Percentiles rank a stretch among this genome's conserved stretches.
phyloP scores from a whole-genome alignment of 1,140 invertebrate genomes.

The Bombus waltoni region DNA sequence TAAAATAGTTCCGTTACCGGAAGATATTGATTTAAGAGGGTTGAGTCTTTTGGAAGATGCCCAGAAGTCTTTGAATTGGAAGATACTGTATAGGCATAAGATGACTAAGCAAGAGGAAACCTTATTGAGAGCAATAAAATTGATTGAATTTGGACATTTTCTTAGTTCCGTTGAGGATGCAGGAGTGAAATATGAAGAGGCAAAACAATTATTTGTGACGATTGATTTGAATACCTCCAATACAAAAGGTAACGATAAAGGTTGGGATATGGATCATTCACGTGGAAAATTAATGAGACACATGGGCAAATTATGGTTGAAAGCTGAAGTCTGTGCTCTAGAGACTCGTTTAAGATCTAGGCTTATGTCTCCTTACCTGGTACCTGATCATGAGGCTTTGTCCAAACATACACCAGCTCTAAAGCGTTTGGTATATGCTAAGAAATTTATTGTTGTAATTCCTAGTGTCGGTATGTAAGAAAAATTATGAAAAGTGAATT shows the following conservation, averaged over 20 bases:
- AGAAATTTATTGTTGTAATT: slow-evolving; percentile 91
- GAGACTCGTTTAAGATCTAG: slow-evolving; percentile 83
- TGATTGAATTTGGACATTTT: slow-evolving; percentile 89
- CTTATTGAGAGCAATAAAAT: slow-evolving; percentile 86
- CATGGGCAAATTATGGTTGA: slow-evolving; percentile 90
- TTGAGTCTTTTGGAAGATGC: slow-evolving; percentile 86
- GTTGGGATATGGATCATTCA: slow-evolving; percentile 68
- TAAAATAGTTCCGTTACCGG: slow-evolving; percentile 86
- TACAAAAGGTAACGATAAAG: slow-evolving; percentile 45
- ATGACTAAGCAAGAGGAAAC: slow-evolving; percentile 86
- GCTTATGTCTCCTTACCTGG: slow-evolving; percentile 88
- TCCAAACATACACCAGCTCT: slow-evolving; percentile 88
- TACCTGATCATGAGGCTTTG: slow-evolving; percentile 88
- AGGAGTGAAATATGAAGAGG: slow-evolving; percentile 84
- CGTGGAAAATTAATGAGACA: slow-evolving; percentile 85
- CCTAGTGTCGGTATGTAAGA: slow-evolving; percentile 88
- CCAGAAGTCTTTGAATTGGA: slow-evolving; percentile 88
- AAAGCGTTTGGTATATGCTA: slow-evolving; percentile 89
- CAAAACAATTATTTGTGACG: slow-evolving; percentile 81
- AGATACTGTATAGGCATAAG: slow-evolving; percentile 83
- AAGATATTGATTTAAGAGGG: slow-evolving; percentile 88
- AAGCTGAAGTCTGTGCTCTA: slow-evolving; percentile 88
- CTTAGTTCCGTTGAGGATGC: slow-evolving; percentile 85
- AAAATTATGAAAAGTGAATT: slow-evolving; percentile 29
- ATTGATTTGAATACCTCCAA: slow-evolving; percentile 45